Evolutionary conservation across 30 jellyfish, hydroid and myxozoan species (phyloP).

Genomic region (Pseudorhiza aurosa): DNA sequence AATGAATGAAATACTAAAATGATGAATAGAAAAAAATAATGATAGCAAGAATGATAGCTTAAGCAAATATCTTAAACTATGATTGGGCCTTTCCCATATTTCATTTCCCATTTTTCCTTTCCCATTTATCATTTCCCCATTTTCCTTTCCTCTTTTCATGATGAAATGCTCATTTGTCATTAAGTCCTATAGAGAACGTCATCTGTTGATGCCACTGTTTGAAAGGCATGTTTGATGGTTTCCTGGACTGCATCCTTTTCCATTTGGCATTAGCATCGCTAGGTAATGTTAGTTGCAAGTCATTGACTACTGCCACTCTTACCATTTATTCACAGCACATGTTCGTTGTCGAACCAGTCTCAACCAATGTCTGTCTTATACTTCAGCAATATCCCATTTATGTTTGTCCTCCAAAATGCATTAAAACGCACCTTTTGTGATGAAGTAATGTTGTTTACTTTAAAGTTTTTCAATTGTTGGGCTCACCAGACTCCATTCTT

Average conservation of each 20-base stretch:
- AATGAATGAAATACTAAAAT: too few relatives aligned
- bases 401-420: conserved; percentile 5
- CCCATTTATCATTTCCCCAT: too few relatives aligned
- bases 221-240: background rate
- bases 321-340: conserved; percentile 8
- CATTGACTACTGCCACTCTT: conserved; percentile 1
- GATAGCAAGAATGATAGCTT: too few relatives aligned
- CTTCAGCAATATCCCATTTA: background rate
- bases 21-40: too few relatives aligned
- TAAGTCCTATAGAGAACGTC: background rate
- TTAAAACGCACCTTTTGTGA: background rate
- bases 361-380: background rate
- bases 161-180: background rate
- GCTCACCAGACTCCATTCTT: background rate
- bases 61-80: too few relatives aligned
- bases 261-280: conserved; percentile 13
- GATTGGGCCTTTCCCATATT: too few relatives aligned
- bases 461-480: background rate
- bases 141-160: too few relatives aligned
- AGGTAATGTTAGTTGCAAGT: background rate
- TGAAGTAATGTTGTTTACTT: background rate
- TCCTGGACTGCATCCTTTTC: background rate
- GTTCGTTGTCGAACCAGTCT: background rate
- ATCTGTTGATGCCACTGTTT: background rate
- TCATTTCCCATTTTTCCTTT: too few relatives aligned